phyloP scores from a whole-genome alignment of 2,113 vertebrate genomes.

The Phodopus roborovskii region DNA sequence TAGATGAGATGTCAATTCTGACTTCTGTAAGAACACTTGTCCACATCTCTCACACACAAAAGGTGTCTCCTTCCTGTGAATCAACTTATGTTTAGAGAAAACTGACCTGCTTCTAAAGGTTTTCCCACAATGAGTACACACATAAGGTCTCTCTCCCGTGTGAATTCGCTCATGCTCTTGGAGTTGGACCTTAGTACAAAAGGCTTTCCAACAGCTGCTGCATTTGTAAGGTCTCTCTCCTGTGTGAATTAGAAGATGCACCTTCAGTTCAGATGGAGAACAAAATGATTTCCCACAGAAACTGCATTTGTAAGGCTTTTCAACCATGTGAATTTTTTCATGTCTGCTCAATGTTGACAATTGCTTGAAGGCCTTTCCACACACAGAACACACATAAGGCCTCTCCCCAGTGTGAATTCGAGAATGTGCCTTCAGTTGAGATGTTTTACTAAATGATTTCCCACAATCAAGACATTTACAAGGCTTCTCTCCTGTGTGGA shows the following conservation, averaged over 20 bases:
- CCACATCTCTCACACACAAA: not conserved
- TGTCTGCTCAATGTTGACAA: not conserved
- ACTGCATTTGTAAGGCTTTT: not conserved
- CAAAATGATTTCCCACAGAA: not conserved
- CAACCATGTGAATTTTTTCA: slow-evolving; percentile 3
- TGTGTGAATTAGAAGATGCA: not conserved
- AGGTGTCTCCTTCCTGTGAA: not conserved
- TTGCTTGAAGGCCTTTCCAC: not conserved
- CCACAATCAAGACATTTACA: not conserved
- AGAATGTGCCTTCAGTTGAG: not conserved
- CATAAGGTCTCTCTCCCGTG: not conserved
- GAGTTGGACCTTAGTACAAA: not conserved
- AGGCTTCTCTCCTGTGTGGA: not conserved
- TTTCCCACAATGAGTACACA: not conserved
- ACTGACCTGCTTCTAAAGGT: not conserved
- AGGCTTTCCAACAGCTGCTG: not conserved
- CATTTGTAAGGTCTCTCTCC: slow-evolving; percentile 4
- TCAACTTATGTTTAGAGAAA: slow-evolving; percentile 19
- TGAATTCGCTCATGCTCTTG: slow-evolving; percentile 4
- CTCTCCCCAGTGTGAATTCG: slow-evolving; percentile 5
- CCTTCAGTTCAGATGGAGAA: not conserved
- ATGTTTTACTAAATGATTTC: slow-evolving; percentile 24
- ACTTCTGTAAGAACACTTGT: not conserved
- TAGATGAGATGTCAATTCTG: not conserved
- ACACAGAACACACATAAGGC: not conserved